phyloP scores from a whole-genome alignment of 2,888 invertebrate species.

The Acanthoscelides obtectus region DNA sequence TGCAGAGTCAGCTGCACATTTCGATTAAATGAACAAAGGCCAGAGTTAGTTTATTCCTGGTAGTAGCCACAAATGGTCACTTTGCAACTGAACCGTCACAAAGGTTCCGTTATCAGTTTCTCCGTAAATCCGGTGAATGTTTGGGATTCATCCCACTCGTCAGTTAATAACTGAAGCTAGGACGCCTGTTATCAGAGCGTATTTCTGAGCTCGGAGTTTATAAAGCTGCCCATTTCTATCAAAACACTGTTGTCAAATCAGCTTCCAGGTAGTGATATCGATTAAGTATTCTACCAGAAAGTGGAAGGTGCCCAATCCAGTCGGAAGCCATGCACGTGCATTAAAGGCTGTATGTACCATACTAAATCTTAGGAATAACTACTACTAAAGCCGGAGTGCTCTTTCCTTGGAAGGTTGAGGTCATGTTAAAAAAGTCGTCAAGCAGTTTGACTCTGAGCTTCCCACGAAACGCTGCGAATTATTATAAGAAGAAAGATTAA shows the following conservation, averaged over 20 bases:
- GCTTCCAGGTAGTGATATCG: too few species aligned
- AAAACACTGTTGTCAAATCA: background rate
- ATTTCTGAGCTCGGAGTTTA: background rate
- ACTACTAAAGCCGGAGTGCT: too few species aligned
- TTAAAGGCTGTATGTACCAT: too few species aligned
- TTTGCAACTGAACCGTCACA: background rate
- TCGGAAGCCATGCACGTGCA: too few species aligned
- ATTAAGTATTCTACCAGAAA: too few species aligned
- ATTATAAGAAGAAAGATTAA: too few species aligned
- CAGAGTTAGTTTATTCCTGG: background rate
- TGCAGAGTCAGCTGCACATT: background rate
- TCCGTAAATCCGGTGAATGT: background rate
- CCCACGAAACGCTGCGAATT: too few species aligned
- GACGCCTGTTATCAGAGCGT: background rate
- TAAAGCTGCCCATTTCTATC: background rate
- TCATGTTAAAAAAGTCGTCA: too few species aligned
- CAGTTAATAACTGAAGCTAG: background rate
- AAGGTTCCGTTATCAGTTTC: background rate
- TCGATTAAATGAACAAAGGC: background rate
- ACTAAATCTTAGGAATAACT: too few species aligned
- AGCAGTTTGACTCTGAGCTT: too few species aligned
- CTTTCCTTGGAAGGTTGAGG: too few species aligned
- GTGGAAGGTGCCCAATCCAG: too few species aligned
- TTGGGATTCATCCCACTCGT: background rate
- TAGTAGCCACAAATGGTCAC: background rate